These are phyloP conservation scores for Sipha flava DNA, from an alignment of 1,140 invertebrate species.

Conservation along the genomic window DNA sequence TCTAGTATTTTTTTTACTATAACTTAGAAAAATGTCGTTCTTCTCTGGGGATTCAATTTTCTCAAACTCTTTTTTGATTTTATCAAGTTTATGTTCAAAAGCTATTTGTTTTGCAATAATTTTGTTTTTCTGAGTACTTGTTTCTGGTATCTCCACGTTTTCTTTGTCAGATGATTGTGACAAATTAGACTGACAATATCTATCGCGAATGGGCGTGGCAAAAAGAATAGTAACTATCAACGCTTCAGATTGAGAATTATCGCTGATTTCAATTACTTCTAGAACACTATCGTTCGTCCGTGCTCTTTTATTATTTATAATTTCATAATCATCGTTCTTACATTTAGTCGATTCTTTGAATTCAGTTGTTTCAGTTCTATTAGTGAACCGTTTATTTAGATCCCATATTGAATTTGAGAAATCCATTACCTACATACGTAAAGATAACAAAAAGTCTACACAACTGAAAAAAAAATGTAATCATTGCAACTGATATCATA, in stretches of 20 bases:
- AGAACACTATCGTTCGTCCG: slow-evolving; percentile 15
- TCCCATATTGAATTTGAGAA: background rate
- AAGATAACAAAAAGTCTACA: too few relatives aligned
- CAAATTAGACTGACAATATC: background rate
- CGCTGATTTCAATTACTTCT: slow-evolving; percentile 21
- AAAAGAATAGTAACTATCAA: background rate
- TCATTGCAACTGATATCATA: too few relatives aligned
- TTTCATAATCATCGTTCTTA: background rate
- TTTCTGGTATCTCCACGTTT: slow-evolving; percentile 3
- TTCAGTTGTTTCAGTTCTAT: background rate
- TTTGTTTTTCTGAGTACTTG: background rate
- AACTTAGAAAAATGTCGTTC: background rate
- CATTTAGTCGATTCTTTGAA: background rate
- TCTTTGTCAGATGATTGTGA: background rate
- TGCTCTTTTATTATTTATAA: background rate
- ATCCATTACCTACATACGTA: too few relatives aligned
- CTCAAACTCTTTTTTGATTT: background rate
- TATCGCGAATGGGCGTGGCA: background rate
- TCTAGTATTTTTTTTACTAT: background rate
- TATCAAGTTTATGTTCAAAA: background rate
- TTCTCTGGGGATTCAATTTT: background rate
- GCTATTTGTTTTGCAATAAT: background rate
- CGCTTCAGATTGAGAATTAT: slow-evolving; percentile 11
- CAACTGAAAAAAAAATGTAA: too few relatives aligned
- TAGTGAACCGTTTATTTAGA: background rate